These are phyloP conservation scores for Brachyopa scutellaris DNA, from an alignment of 2,888 invertebrate genomes.

Conservation along the genomic window DNA sequence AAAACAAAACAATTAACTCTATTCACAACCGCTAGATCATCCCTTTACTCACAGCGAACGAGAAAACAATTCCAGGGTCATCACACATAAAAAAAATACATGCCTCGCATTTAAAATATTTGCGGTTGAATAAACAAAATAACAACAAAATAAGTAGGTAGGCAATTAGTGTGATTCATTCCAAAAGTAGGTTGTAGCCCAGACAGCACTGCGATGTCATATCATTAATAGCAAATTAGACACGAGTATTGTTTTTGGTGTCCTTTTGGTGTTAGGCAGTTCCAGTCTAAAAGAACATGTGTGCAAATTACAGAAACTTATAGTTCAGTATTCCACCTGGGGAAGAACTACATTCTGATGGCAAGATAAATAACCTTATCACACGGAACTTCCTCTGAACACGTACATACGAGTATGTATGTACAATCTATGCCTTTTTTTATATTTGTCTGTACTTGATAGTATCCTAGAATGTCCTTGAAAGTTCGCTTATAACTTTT, in stretches of 20 bases:
- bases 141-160: not conserved
- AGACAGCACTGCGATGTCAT: too few relatives aligned
- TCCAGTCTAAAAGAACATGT: too few relatives aligned
- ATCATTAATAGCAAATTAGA: too few relatives aligned
- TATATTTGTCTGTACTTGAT: too few relatives aligned
- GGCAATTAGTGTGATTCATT: not conserved
- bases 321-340: too few relatives aligned
- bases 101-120: not conserved
- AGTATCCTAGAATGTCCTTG: too few relatives aligned
- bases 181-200: not conserved
- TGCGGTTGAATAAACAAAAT: not conserved
- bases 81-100: not conserved
- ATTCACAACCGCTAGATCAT: slow-evolving; percentile 11
- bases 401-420: too few relatives aligned
- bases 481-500: too few relatives aligned
- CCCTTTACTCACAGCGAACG: slow-evolving; percentile 13
- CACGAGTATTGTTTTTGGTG: not conserved
- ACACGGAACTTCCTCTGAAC: too few relatives aligned
- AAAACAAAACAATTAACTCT: slow-evolving; percentile 26
- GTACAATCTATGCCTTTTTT: too few relatives aligned
- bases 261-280: not conserved
- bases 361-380: too few relatives aligned
- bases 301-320: slow-evolving; percentile 5
- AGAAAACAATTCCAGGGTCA: slow-evolving; percentile 38
- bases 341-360: too few relatives aligned